phyloP scores from a whole-genome alignment of 30 jellyfish, hydroid and myxozoan species.

The Hydractinia symbiolongicarpus region DNA sequence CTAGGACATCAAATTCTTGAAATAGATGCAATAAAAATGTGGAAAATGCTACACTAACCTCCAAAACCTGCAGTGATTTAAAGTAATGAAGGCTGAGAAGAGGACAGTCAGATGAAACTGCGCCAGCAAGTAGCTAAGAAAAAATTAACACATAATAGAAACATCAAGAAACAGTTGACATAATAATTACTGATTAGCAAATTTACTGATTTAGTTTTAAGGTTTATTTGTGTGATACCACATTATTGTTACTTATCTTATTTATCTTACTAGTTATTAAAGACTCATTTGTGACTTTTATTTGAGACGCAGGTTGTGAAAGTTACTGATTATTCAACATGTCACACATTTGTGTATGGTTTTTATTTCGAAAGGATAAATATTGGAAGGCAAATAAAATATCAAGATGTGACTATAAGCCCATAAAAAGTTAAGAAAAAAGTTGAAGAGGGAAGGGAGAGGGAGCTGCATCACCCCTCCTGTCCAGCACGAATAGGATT shows the following conservation, averaged over 20 bases:
- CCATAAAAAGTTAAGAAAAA: too few species aligned
- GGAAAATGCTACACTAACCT: slow-evolving; percentile 34
- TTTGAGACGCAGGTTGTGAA: too few species aligned
- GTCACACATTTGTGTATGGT: too few species aligned
- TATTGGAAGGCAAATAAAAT: too few species aligned
- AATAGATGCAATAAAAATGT: too few species aligned
- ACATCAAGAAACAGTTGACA: slow-evolving; percentile 4
- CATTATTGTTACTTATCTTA: neutral
- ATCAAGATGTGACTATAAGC: too few species aligned
- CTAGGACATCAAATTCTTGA: too few species aligned
- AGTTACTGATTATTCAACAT: too few species aligned
- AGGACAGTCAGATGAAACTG: slow-evolving; percentile 51
- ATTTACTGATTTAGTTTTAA: neutral
- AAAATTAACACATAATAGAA: neutral
- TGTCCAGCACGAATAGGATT: too few species aligned
- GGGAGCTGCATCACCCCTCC: too few species aligned
- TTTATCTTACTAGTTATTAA: neutral
- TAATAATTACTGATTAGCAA: neutral
- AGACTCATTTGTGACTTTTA: neutral
- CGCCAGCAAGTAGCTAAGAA: slow-evolving; percentile 60
- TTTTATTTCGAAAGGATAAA: too few species aligned
- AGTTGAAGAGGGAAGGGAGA: too few species aligned
- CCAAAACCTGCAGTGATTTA: slow-evolving; percentile 54
- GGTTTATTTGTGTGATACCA: neutral
- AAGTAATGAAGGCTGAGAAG: slow-evolving; percentile 44